Evolutionary conservation across 2,888 invertebrate genomes (phyloP).

Genomic region (Thymelicus acteon): DNA sequence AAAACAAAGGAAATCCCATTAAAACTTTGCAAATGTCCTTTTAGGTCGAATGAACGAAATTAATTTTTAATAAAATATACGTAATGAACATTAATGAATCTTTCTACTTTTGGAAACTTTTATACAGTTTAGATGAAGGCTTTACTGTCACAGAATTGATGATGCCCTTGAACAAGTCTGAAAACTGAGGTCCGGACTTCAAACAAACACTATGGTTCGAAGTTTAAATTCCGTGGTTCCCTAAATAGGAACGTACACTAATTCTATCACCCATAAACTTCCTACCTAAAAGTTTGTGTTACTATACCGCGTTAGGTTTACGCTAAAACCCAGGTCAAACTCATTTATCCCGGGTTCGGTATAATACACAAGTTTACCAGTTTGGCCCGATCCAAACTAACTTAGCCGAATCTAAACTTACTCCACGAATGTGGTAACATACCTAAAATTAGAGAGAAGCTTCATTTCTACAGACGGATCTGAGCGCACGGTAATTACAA

Average conservation of each 20-base stretch:
- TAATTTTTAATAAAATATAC: too few species aligned
- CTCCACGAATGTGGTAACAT: slow-evolving; percentile 33
- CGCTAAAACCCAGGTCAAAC: slow-evolving; percentile 30
- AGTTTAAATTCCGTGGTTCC: neutral
- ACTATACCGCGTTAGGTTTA: slow-evolving; percentile 15
- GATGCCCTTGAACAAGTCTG: too few species aligned
- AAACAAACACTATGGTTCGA: too few species aligned
- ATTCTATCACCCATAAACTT: slow-evolving; percentile 3
- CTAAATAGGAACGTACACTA: slow-evolving; percentile 1
- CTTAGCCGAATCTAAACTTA: slow-evolving; percentile 32
- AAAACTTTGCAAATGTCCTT: too few species aligned
- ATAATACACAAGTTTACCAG: slow-evolving; percentile 34
- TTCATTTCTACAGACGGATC: slow-evolving; percentile 11
- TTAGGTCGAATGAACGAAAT: too few species aligned
- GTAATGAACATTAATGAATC: too few species aligned
- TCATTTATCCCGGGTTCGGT: slow-evolving; percentile 33
- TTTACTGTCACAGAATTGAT: too few species aligned
- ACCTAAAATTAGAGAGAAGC: slow-evolving; percentile 19
- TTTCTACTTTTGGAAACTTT: too few species aligned
- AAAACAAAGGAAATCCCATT: too few species aligned
- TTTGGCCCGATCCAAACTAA: slow-evolving; percentile 34
- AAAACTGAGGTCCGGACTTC: too few species aligned
- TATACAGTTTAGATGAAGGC: too few species aligned
- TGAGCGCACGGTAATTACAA: neutral
- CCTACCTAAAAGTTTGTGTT: slow-evolving; percentile 13